phyloP scores from a whole-genome alignment of 1,140 invertebrate species.

The Cecropterus lyciades region DNA sequence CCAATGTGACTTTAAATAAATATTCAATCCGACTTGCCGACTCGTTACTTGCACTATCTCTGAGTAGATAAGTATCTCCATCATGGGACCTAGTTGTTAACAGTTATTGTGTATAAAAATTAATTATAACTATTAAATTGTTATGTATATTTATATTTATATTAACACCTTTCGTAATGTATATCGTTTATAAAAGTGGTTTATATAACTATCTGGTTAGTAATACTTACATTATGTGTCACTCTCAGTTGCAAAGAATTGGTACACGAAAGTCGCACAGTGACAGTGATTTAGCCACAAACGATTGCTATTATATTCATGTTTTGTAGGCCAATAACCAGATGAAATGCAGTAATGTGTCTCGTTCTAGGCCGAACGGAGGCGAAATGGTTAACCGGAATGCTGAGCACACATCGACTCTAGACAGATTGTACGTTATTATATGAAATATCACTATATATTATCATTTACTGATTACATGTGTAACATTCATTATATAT shows the following conservation, averaged over 20 bases:
- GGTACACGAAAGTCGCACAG: not conserved
- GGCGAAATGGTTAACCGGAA: constrained; percentile 81
- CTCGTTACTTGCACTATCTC: not conserved
- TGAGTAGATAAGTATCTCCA: not conserved
- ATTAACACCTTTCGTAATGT: not conserved
- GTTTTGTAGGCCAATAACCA: constrained; percentile 19
- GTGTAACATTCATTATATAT: constrained; percentile 39
- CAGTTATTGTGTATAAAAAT: constrained; percentile 20
- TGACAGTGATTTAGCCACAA: not conserved
- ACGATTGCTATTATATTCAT: not conserved
- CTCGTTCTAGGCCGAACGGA: constrained; percentile 80
- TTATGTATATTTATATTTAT: constrained; percentile 26
- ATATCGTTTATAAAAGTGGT: not conserved
- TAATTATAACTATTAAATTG: too few relatives aligned
- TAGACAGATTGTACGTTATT: constrained; percentile 82
- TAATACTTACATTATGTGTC: not conserved
- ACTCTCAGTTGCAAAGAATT: not conserved
- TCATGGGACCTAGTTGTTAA: not conserved
- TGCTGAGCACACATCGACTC: constrained; percentile 78
- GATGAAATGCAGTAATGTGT: constrained; percentile 62
- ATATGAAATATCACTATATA: constrained; percentile 54
- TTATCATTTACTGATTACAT: constrained; percentile 47
- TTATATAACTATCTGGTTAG: constrained; percentile 3
- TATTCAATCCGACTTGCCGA: not conserved
- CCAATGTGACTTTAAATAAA: too few relatives aligned